Conservation (phyloP, 2,797 vertebrate species). For the Poecilia velifera region DNA sequence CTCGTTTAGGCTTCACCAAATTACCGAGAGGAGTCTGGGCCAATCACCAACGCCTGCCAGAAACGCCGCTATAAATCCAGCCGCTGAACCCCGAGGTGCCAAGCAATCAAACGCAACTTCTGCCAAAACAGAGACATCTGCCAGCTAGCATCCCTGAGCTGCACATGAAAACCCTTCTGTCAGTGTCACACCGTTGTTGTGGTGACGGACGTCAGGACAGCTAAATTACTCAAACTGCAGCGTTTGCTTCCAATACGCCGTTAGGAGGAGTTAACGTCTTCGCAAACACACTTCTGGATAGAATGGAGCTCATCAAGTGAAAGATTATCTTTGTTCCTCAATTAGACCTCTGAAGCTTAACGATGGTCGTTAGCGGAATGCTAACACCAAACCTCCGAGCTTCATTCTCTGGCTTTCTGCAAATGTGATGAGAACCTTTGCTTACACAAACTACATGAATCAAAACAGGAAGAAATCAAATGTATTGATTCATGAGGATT, state of each 20-base stretch:
- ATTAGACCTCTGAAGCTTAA: slow-evolving; percentile 28
- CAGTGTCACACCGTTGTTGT: slow-evolving; percentile 11
- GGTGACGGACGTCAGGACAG: slow-evolving; percentile 8
- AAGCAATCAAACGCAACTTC: slow-evolving; percentile 29
- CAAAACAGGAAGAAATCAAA: neutral
- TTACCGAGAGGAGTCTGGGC: slow-evolving; percentile 22
- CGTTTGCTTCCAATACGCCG: neutral
- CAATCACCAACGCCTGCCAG: slow-evolving; percentile 35
- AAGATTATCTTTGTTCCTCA: slow-evolving; percentile 21
- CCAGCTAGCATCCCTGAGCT: slow-evolving; percentile 23
- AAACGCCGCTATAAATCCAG: slow-evolving; percentile 24
- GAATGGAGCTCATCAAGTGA: neutral
- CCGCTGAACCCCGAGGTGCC: slow-evolving; percentile 19
- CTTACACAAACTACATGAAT: neutral
- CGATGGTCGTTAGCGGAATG: slow-evolving; percentile 17
- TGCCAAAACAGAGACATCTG: slow-evolving; percentile 37
- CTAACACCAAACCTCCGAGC: neutral
- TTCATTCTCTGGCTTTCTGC: neutral
- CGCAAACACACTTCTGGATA: neutral
- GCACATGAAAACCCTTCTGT: slow-evolving; percentile 4
- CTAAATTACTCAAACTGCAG: neutral
- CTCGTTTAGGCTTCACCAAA: slow-evolving; percentile 33
- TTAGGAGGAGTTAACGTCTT: neutral
- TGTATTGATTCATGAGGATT: neutral
- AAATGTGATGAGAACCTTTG: neutral